Conservation (phyloP, 2,797 vertebrate species). For the Pseudochirops cupreus region DNA sequence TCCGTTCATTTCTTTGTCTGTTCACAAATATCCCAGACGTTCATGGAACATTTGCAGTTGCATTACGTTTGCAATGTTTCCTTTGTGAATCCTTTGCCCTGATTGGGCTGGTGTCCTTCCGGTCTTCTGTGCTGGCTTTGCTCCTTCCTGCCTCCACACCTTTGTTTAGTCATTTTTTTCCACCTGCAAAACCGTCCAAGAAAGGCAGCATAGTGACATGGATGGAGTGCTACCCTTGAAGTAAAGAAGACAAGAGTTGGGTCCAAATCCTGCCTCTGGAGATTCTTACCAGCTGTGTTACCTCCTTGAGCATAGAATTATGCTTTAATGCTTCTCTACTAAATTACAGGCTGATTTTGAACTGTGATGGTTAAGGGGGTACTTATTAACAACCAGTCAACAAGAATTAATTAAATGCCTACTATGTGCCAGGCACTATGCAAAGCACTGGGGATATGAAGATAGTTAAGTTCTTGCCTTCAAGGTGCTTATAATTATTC, state of each 20-base stretch:
- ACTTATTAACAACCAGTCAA: background rate
- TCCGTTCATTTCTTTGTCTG: background rate
- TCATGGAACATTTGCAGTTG: background rate
- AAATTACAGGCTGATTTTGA: background rate
- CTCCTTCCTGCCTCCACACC: background rate
- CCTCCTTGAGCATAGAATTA: background rate
- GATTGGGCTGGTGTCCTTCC: background rate
- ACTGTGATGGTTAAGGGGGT: background rate
- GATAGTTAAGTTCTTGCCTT: background rate
- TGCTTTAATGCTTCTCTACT: background rate
- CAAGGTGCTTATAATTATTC: background rate
- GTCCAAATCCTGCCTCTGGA: background rate
- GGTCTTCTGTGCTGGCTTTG: background rate
- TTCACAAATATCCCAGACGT: background rate
- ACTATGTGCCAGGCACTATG: background rate
- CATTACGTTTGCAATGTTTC: background rate
- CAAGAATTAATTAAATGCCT: background rate
- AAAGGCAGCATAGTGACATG: background rate
- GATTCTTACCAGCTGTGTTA: background rate
- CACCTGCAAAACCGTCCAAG: background rate
- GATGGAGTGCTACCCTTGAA: background rate
- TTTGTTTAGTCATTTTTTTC: background rate
- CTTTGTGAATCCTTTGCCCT: background rate
- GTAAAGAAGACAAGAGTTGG: background rate
- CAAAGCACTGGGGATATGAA: background rate